Percentiles rank a stretch among this genome's conserved stretches.
phyloP scores from a whole-genome alignment of 1,140 invertebrate species.

The Drosophila seguyi region DNA sequence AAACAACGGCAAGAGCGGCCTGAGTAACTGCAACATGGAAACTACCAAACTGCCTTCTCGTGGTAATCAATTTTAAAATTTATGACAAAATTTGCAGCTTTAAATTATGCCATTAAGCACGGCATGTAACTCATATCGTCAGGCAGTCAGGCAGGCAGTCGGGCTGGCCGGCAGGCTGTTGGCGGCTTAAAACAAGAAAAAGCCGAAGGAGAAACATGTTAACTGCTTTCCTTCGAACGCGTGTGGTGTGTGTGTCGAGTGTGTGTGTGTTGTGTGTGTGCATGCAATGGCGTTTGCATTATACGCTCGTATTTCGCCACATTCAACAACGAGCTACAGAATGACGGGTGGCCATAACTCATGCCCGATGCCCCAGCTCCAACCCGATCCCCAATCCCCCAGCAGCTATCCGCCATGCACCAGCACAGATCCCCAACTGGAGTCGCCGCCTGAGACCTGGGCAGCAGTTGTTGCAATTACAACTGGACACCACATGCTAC shows the following conservation, averaged over 20 bases:
- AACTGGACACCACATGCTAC: conserved; percentile 83
- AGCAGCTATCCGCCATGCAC: conserved; percentile 13
- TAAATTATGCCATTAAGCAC: conserved; percentile 85
- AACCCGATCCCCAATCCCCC: conserved; percentile 20
- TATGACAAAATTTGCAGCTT: conserved; percentile 85
- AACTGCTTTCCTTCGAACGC: conserved; percentile 71
- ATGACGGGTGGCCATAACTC: conserved; percentile 82
- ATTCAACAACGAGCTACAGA: conserved; percentile 81
- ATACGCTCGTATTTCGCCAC: conserved; percentile 84
- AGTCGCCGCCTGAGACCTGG: conserved; percentile 53
- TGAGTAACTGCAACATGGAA: conserved; percentile 56
- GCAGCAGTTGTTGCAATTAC: conserved; percentile 80
- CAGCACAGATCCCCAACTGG: conserved; percentile 23
- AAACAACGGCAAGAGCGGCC: conserved; percentile 61
- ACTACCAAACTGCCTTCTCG: conserved; percentile 70
- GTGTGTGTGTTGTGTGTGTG: conserved; percentile 45
- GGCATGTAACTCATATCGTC: conserved; percentile 85
- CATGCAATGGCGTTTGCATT: conserved; percentile 83
- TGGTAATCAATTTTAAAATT: conserved; percentile 85
- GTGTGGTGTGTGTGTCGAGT: conserved; percentile 32
- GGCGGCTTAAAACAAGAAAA: conserved; percentile 81
- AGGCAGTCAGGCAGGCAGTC: conserved; percentile 50
- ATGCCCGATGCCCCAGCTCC: conserved; percentile 63
- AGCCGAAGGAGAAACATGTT: conserved; percentile 81
- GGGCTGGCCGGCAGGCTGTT: conserved; percentile 43